A percentile compares a stretch with the other conserved stretches of the same genome.
Conservation (phyloP, 2,797 vertebrate species). For the Champsocephalus esox region DNA sequence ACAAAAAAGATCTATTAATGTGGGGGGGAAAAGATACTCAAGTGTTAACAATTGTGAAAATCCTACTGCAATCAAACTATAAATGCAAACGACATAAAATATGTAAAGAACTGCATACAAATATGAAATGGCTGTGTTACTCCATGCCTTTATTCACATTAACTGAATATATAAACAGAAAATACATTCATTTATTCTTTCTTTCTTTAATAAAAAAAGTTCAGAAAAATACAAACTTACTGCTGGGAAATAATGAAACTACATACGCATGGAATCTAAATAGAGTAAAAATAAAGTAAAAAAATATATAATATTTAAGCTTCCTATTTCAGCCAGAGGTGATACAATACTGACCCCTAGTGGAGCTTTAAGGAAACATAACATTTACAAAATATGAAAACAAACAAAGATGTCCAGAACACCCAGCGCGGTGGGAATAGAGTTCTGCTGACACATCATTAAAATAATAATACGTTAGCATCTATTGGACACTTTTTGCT, state of each 20-base stretch:
- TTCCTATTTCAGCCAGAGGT: background rate
- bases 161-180: background rate
- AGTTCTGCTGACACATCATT: background rate
- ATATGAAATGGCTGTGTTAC: background rate
- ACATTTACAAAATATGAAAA: conserved; percentile 7
- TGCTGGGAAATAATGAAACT: background rate
- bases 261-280: background rate
- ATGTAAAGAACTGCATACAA: background rate
- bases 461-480: background rate
- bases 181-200: background rate
- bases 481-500: background rate
- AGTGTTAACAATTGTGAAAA: background rate
- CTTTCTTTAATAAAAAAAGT: background rate
- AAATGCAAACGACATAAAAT: background rate
- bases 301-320: background rate
- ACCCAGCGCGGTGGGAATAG: background rate
- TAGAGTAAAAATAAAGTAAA: background rate
- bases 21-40: background rate
- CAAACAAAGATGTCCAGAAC: background rate
- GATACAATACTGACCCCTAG: conserved; percentile 72
- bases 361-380: conserved; percentile 38
- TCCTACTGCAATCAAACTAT: background rate
- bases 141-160: background rate
- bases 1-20: background rate
- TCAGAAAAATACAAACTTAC: background rate